Base-by-base conservation (phyloP, 2,797 vertebrate genomes). In the Hybognathus amarus region DNA sequence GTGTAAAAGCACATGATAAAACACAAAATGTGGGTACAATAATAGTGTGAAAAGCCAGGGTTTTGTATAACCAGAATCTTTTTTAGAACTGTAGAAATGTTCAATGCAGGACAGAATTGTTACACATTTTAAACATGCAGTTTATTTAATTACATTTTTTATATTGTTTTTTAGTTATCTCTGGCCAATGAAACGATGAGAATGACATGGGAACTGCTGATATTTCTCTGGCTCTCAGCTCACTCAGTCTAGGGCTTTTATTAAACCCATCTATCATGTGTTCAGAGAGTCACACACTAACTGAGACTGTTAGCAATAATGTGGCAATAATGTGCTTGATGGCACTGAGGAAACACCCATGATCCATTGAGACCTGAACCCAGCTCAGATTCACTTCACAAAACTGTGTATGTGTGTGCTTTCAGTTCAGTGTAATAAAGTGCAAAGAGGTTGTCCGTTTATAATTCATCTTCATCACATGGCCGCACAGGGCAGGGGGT, bases 281-380 rank as follows among this genome's bases (percentile, higher is more conserved):
- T 76, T 54, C 71, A 17, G 47, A 56, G 80, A 78, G 24, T 52
- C 45, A 68, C 42, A 82, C 61, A 38, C 80, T 76, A 82, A 82
- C 80, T 63, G 80, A 76, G 80, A 82, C 71, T 30, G 82, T 78
- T 79, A 77, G 83, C 76, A 84, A 79, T 84, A 71, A 84, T 79
- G 45, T 78, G 66, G 54, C 82, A 77, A 78, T 78, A 71, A 83
- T 71, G 77, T 64, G 68, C 50, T 70, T 73, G 76, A 76, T 84
- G 80, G 47, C 45, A 73, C 75, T 70, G 45, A 83, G 50, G 54
- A 18, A 83, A 77, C 68, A 63, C 42, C 30, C 42, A 30, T 64
- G 47, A 20, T 78, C 77, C 82, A 66, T 52, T 22, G 76, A 64
- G 76, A 69, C 54, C 66, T 50, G 56, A 52, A 50, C 27, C 56